phyloP scores from a whole-genome alignment of 2,113 vertebrate genomes.

The Esox niger region DNA sequence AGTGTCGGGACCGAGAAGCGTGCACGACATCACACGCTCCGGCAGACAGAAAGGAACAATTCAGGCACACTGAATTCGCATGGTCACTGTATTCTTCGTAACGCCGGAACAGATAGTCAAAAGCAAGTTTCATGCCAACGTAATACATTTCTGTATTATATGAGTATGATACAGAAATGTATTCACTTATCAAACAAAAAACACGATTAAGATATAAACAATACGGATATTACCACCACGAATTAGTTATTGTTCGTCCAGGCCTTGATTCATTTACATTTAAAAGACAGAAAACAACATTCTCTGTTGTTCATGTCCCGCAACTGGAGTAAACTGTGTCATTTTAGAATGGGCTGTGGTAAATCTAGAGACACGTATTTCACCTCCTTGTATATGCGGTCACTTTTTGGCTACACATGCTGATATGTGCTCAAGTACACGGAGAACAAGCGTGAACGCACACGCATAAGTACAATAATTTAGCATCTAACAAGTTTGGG shows the following conservation, averaged over 20 bases:
- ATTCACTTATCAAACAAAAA: neutral
- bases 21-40: no score
- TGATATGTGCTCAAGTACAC: conserved; percentile 1
- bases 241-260: neutral
- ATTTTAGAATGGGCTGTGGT: neutral
- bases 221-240: neutral
- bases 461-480: conserved; percentile 16
- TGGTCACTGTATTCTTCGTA: no score
- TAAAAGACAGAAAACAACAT: neutral
- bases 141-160: no score
- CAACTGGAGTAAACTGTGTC: neutral
- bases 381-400: neutral
- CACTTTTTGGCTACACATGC: no score
- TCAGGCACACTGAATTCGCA: no score
- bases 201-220: neutral
- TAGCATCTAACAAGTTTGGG: conserved; percentile 33
- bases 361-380: neutral
- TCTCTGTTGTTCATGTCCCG: neutral
- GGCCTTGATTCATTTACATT: neutral
- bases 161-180: neutral
- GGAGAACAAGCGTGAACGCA: neutral
- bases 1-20: no score
- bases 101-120: neutral
- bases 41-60: no score
- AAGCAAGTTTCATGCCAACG: no score